phyloP scores from a whole-genome alignment of 2,113 vertebrate species.

The Heterochromis multidens region DNA sequence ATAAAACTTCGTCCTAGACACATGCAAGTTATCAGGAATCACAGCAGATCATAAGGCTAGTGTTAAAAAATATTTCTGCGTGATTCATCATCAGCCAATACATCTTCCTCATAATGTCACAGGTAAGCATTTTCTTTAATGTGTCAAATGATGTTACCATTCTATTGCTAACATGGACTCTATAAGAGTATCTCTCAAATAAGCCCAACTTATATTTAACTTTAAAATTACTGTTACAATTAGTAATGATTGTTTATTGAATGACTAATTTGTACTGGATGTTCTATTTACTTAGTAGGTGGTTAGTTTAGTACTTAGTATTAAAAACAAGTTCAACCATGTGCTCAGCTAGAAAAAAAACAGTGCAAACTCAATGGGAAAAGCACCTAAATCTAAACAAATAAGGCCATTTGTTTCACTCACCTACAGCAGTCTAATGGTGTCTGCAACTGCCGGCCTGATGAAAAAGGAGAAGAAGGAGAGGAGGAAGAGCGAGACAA shows the following conservation, averaged over 20 bases:
- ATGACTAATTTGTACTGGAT: background rate
- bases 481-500: conserved; percentile 39
- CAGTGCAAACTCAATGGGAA: background rate
- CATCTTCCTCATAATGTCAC: background rate
- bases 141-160: background rate
- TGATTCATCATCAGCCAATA: background rate
- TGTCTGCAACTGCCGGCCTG: conserved; percentile 10
- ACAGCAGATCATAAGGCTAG: background rate
- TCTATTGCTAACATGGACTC: background rate
- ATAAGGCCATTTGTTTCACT: conserved; percentile 44
- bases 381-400: background rate
- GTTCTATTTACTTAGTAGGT: background rate
- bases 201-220: background rate
- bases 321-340: background rate
- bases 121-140: background rate
- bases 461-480: conserved; percentile 43
- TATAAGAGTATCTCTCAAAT: background rate
- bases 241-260: background rate
- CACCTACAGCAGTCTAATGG: conserved; percentile 47
- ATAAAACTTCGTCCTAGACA: background rate
- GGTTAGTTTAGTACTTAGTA: background rate
- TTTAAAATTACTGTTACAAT: background rate
- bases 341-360: background rate
- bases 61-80: background rate
- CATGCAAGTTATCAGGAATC: background rate